Conservation (phyloP, 2,888 invertebrate species). For the Cryptocephalus primarius region DNA sequence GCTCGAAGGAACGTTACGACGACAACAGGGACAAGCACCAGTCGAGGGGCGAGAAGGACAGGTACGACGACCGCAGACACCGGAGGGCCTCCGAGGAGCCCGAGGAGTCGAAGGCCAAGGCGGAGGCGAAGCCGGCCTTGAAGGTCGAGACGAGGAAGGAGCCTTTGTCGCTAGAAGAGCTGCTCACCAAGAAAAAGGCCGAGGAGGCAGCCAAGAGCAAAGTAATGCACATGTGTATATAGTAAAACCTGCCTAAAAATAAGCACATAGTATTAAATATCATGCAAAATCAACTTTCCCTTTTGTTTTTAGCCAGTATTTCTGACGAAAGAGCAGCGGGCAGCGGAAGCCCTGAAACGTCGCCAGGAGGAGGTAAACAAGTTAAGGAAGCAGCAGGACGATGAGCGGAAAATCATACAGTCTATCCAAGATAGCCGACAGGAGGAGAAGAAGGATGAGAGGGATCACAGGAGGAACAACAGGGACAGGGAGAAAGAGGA, state of each 20-base stretch:
- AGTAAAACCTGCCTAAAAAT: too few species aligned
- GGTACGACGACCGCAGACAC: slow-evolving; percentile 12
- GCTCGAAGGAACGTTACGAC: slow-evolving; percentile 25
- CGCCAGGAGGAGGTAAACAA: slow-evolving; percentile 83
- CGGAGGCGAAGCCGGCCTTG: slow-evolving; percentile 19
- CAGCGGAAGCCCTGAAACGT: slow-evolving; percentile 75
- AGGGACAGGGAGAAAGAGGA: slow-evolving; percentile 41
- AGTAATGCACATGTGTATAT: slow-evolving; percentile 29
- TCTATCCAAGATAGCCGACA: slow-evolving; percentile 26
- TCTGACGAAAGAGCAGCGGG: slow-evolving; percentile 90
- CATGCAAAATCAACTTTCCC: too few species aligned
- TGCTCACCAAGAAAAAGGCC: slow-evolving; percentile 90
- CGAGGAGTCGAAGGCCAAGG: slow-evolving; percentile 6
- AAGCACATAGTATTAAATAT: too few species aligned
- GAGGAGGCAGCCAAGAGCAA: slow-evolving; percentile 92
- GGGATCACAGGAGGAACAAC: slow-evolving; percentile 34
- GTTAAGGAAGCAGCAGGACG: slow-evolving; percentile 60
- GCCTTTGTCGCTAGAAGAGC: slow-evolving; percentile 90
- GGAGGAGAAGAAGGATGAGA: slow-evolving; percentile 29
- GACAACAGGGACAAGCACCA: slow-evolving; percentile 4
- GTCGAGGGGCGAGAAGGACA: neutral
- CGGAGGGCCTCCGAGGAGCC: slow-evolving; percentile 26
- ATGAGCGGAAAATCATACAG: slow-evolving; percentile 41
- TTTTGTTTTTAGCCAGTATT: slow-evolving; percentile 66
- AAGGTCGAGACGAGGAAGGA: slow-evolving; percentile 48